Evolutionary conservation across 2,113 vertebrate species (phyloP).

Genomic region (Sander vitreus): DNA sequence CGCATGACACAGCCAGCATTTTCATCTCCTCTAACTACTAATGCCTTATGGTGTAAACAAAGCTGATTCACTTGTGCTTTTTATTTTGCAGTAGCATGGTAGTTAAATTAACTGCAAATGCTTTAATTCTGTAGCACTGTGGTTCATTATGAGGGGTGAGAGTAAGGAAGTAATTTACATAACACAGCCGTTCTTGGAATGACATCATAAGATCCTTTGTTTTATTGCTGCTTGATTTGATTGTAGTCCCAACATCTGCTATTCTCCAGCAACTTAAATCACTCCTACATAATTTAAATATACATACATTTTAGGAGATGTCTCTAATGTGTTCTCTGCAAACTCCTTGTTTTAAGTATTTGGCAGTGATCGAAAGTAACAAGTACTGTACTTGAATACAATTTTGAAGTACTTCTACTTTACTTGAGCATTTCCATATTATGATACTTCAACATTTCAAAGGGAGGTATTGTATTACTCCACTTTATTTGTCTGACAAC

Average conservation of each 20-base stretch:
- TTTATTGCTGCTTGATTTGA: constrained; percentile 31
- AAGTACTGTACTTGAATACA: neutral
- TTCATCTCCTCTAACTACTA: constrained; percentile 32
- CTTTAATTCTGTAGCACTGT: constrained; percentile 28
- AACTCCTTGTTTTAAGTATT: constrained; percentile 4
- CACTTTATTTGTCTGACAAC: neutral
- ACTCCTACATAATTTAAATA: neutral
- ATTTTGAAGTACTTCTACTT: constrained; percentile 1
- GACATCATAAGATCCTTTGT: constrained; percentile 33
- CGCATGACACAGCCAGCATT: constrained; percentile 23
- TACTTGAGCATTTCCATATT: neutral
- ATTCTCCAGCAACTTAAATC: constrained; percentile 12
- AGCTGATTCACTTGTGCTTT: constrained; percentile 20
- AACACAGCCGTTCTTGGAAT: constrained; percentile 43
- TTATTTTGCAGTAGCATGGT: constrained; percentile 26
- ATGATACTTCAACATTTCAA: neutral
- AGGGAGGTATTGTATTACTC: neutral
- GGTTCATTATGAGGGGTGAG: constrained; percentile 29
- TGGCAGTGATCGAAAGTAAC: neutral
- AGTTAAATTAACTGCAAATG: constrained; percentile 34
- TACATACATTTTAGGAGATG: neutral
- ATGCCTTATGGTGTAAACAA: constrained; percentile 16
- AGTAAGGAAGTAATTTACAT: constrained; percentile 34
- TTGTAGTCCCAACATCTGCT: constrained; percentile 28
- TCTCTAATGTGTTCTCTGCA: neutral